Base-by-base conservation (phyloP, 2,113 vertebrate species). In the Brienomyrus longianalis region DNA sequence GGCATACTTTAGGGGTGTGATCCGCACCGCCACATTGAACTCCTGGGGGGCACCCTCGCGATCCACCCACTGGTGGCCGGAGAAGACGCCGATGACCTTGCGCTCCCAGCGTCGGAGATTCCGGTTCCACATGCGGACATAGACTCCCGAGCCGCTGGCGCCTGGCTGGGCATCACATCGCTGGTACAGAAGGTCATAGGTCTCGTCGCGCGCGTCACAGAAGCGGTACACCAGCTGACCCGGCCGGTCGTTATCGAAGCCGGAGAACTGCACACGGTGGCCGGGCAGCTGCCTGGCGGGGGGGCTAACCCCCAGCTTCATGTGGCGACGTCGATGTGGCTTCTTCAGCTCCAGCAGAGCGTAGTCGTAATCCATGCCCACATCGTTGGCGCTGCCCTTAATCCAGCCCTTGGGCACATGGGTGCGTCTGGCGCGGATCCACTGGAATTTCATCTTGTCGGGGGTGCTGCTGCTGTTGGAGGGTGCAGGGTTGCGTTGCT, bases 311-410 rank as follows among this genome's bases (percentile, higher is more conserved):
- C 98, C 98, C 39, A 99, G 95, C 92, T 97, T 98, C 98, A 99
- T 99, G 95, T 98, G 97, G 89, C 97, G 96, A 54, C 98, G 97
- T 92, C 97, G 98, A 94, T 99, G 98, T 3, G 97, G 95, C 59
- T 99, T 99, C 94, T 98, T 99, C 77, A 99, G 96, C 91, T 99
- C 98, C 87, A 99, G 94, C 47, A 99, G 93, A 4, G 98, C 97
- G 5, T 99, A 99, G 95, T 99, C 98, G n/a, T 99, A 99, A 96
- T 99, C 98, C 98, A 99, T 99, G 84, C 98, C 98, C 0, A 99
- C 98, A 91, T 99, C 98, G 0, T 98, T 99, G 90, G 97, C 97
- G 0, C 97, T 98, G 51, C 97, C 98, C 94, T 98, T 98, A 92
- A 99, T 98, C 98, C 98, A 99, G 23, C 98, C 98, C 92, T 99